Evolutionary conservation across 2,113 vertebrate species (phyloP).

Genomic region (Syngnathoides biaculeatus): DNA sequence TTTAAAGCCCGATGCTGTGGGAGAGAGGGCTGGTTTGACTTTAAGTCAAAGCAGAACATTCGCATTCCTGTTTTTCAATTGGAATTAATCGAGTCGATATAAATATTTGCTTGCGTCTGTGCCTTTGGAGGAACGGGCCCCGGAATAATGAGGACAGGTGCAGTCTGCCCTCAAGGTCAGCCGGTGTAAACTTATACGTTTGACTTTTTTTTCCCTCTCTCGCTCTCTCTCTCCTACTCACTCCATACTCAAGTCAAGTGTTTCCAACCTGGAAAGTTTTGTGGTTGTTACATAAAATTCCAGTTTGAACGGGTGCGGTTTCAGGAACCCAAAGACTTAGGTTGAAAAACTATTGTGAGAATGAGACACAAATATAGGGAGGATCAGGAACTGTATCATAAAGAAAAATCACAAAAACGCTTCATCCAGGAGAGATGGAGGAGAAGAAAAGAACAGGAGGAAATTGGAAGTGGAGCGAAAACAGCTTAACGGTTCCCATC

Average conservation of each 20-base stretch:
- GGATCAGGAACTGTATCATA: slow-evolving; percentile 48
- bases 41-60: slow-evolving; percentile 50
- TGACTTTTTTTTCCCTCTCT: slow-evolving; percentile 23
- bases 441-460: slow-evolving; percentile 56
- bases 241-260: slow-evolving; percentile 39
- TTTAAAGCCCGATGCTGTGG: slow-evolving; percentile 44
- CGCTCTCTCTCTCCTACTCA: slow-evolving; percentile 12
- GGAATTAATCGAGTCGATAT: slow-evolving; percentile 47
- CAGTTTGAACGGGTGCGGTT: slow-evolving; percentile 23
- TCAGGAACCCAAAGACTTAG: slow-evolving; percentile 41
- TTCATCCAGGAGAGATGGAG: slow-evolving; percentile 43
- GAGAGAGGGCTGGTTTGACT: slow-evolving; percentile 59
- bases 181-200: slow-evolving; percentile 49
- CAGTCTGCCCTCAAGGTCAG: slow-evolving; percentile 23
- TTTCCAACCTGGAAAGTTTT: slow-evolving; percentile 58
- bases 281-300: slow-evolving; percentile 51
- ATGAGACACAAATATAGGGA: slow-evolving; percentile 39
- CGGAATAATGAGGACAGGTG: slow-evolving; percentile 43
- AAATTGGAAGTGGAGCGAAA: slow-evolving; percentile 63
- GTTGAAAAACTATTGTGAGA: slow-evolving; percentile 35
- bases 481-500: slow-evolving; percentile 51
- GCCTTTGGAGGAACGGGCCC: slow-evolving; percentile 20
- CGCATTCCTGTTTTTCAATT: slow-evolving; percentile 61
- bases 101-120: slow-evolving; percentile 52
- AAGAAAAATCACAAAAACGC: slow-evolving; percentile 40